Evolutionary conservation across 2,888 invertebrate species (phyloP), one percentile per base, ranked within the genome.

Genomic region (Beris chalybata): DNA sequence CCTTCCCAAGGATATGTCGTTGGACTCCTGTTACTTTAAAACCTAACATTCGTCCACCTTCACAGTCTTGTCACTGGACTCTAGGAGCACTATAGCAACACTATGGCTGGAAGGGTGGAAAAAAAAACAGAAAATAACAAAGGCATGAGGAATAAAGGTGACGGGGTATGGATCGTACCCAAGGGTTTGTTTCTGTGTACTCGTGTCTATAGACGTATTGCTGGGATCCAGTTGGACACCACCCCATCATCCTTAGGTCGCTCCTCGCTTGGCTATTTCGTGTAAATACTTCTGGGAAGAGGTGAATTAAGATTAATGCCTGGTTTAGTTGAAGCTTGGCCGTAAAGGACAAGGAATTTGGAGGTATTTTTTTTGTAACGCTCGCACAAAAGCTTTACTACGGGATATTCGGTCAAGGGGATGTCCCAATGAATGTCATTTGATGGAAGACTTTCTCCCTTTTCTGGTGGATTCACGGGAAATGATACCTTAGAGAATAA

Each of bases 401-500:
- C 13, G 30, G 53, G 30, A 11, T 50, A 48, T 47, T 32, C 30
- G 59, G 59, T 48, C 59, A 59, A 48, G 12, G 45, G 44, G 48
- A 50, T 11, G 32, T 54, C 54, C 44, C 64, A 50, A 54, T 38
- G 63, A 52, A 53, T 68, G 68, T 68, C 66, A 56, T 68, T 68
- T 68, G 68, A 68, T 68, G 57, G 68, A 68, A 68, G 65, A 68
- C 68, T 57, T 53, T 68, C 65, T 65, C 61, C 22, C 22, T 45
- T 48, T 52, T 58, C 65, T 57, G 63, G 63, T 54, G 61, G 50
- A 50, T 52, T 68, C 57, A 43, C 50, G 48, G 68, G 66, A 69
- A 69, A 69, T 69, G 68, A 69, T 69, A 69, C 68, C 68, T 69
- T 69, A 29, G 68, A 66, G 68, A 58, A 69, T 69, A 69, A 69